Percentiles rank a stretch among this genome's conserved stretches.
Evolutionary conservation across 2,888 invertebrate genomes (phyloP).

Genomic region (Lucinisca nassula): DNA sequence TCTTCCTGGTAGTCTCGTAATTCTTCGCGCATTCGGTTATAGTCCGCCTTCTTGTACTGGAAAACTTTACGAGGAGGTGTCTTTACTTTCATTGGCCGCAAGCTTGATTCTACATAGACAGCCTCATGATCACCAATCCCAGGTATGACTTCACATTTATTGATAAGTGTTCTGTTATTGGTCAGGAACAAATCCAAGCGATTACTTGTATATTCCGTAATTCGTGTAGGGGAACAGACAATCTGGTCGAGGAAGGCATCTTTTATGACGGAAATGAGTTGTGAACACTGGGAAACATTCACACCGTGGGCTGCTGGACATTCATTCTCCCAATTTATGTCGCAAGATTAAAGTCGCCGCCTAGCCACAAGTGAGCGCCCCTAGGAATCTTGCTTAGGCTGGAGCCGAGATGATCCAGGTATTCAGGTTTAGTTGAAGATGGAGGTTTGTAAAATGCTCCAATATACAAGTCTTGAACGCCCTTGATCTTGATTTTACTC

Average conservation of each 20-base stretch:
- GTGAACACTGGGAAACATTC: slow-evolving; percentile 12
- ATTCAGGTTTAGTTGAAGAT: slow-evolving; percentile 17
- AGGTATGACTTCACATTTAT: slow-evolving; percentile 25
- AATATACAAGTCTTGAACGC: slow-evolving; percentile 35
- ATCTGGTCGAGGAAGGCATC: slow-evolving; percentile 33
- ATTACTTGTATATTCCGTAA: slow-evolving; percentile 14
- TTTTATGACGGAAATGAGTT: background rate
- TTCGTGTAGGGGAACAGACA: slow-evolving; percentile 27
- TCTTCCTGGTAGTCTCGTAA: background rate
- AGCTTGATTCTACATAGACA: slow-evolving; percentile 34
- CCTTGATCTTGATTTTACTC: slow-evolving; percentile 31
- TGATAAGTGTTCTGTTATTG: slow-evolving; percentile 31
- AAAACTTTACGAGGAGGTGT: no score
- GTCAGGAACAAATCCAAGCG: slow-evolving; percentile 45
- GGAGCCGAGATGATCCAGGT: slow-evolving; percentile 9
- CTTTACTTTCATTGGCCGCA: background rate
- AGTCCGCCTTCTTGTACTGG: slow-evolving; percentile 22
- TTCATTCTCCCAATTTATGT: slow-evolving; percentile 37
- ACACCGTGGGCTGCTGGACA: background rate
- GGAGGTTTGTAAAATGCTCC: slow-evolving; percentile 52
- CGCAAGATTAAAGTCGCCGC: slow-evolving; percentile 48
- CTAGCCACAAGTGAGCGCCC: slow-evolving; percentile 42
- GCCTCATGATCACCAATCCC: slow-evolving; percentile 34
- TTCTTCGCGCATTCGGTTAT: background rate
- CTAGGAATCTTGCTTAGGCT: slow-evolving; percentile 17